Evolutionary conservation across 1,140 invertebrate species (phyloP), one percentile per base, ranked within the genome.

Genomic region (Octopus bimaculoides): DNA sequence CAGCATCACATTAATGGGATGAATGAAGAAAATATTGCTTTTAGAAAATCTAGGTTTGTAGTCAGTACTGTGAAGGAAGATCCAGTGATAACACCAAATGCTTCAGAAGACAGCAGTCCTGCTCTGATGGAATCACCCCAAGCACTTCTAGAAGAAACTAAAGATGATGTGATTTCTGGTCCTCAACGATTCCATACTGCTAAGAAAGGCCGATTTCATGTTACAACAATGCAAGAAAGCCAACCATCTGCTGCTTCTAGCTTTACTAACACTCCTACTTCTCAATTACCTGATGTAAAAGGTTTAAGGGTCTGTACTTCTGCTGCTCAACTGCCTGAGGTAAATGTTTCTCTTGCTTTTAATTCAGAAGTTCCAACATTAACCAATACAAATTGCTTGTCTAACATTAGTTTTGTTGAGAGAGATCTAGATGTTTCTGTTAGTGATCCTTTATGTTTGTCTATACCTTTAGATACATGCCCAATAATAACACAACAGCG

Each of bases 41-140:
- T 1, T 17, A 71, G 26, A 20, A 81, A 79, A 69, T 81, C 81
- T 10, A 78, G 84, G 78, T 85, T 85, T 79, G 71, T 71, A 77
- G 83, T 85, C 8, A 83, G 82, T 81, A 78, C 77, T 52, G 84
- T 85, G 56, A 79, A 81, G 55, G 79, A 85, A 78, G 84, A 84
- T 78, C 83, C 83, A n/a, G 77, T 83, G 56, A 82, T 77, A 55
- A 77, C 14, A n/a, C 77, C 52, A 73, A 41, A 74, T 20, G 54
- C 17, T 55, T 41, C 41, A 5, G 41, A 53, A 71, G 69, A 73
- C 7, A 54, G 26, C 17, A 71, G 61, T 71, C 56, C 52, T 10
- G 53, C n/a, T 5, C 20, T 71, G 10, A 66, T 71, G 12, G 52
- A 53, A 26, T 54, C 77, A 61, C 26, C 73, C 8, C 54, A 79